Conservation (phyloP, 1,140 invertebrate genomes). For the Hycleus phaleratus region DNA sequence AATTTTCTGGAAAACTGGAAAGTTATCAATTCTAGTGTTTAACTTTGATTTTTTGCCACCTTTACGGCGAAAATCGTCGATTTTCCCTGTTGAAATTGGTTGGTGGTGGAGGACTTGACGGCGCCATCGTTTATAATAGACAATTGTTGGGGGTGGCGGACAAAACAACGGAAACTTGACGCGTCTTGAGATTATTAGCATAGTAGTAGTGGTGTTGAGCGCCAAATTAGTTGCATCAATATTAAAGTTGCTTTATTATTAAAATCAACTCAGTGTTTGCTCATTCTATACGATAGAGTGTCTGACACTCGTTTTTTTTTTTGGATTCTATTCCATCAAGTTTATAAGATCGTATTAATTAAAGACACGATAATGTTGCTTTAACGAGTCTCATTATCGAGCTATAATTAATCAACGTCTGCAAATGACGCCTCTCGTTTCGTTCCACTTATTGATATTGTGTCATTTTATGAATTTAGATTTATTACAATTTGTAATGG, state of each 20-base stretch:
- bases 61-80: too few relatives aligned
- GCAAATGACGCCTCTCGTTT: conserved; percentile 26
- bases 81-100: too few relatives aligned
- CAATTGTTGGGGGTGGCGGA: too few relatives aligned
- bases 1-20: too few relatives aligned
- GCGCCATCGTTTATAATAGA: too few relatives aligned
- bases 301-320: conserved; percentile 8
- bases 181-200: too few relatives aligned
- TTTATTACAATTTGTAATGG: conserved; percentile 16
- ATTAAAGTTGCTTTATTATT: not conserved
- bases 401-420: conserved; percentile 29
- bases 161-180: too few relatives aligned
- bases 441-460: conserved; percentile 20
- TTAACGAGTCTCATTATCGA: conserved; percentile 31
- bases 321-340: not conserved
- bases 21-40: too few relatives aligned
- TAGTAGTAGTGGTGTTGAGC: too few relatives aligned
- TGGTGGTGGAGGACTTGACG: too few relatives aligned
- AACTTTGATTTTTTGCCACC: too few relatives aligned
- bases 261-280: conserved; percentile 9
- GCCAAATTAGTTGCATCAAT: too few relatives aligned
- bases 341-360: conserved; percentile 24
- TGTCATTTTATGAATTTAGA: conserved; percentile 19
- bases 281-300: not conserved
- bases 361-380: conserved; percentile 29